phyloP scores from a whole-genome alignment of 2,888 invertebrate species.

The Diadegma fenestrale region DNA sequence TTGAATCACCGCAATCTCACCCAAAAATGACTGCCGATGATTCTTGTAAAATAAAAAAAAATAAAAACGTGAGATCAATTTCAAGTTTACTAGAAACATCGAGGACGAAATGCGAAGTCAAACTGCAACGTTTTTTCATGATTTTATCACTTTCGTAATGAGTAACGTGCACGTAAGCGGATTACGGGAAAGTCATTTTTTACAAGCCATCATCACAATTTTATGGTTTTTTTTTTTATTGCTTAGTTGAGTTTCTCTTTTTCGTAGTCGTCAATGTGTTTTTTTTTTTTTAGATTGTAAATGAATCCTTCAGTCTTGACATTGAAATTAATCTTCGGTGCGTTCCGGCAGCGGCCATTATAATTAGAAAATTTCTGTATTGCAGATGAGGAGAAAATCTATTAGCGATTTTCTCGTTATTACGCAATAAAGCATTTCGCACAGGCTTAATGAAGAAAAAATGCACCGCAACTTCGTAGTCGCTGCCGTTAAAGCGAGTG shows the following conservation, averaged over 20 bases:
- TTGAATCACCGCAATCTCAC: too few species aligned
- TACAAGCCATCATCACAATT: neutral
- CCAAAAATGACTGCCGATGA: neutral
- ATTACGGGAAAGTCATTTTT: neutral
- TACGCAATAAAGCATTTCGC: neutral
- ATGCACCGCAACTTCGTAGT: conserved; percentile 1
- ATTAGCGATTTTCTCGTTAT: neutral
- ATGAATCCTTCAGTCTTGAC: neutral
- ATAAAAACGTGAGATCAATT: neutral
- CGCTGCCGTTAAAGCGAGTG: conserved; percentile 1
- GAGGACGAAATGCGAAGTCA: too few species aligned
- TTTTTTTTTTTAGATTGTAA: neutral
- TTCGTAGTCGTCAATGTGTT: neutral
- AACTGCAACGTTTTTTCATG: too few species aligned
- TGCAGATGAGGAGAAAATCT: too few species aligned
- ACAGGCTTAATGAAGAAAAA: neutral
- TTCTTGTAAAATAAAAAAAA: neutral
- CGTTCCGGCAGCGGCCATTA: neutral
- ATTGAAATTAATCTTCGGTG: neutral
- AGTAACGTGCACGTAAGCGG: too few species aligned
- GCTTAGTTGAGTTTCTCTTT: neutral
- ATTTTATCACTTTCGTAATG: too few species aligned
- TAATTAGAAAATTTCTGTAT: neutral
- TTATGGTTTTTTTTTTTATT: neutral
- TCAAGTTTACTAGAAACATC: too few species aligned